These are phyloP conservation scores for Taphrorychus bicolor DNA, from an alignment of 2,888 invertebrate species.

Conservation along the genomic window DNA sequence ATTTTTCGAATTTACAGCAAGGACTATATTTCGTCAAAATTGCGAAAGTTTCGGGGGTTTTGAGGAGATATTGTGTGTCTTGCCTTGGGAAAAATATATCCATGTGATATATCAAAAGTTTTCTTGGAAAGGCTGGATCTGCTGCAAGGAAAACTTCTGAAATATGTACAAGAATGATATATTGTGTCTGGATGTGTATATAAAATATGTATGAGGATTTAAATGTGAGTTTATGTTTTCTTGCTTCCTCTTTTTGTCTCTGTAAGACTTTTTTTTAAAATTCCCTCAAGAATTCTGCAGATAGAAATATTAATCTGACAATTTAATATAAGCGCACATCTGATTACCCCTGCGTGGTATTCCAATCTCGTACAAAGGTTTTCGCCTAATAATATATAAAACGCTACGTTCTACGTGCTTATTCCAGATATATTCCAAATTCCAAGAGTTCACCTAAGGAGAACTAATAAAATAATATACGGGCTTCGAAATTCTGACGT, in stretches of 20 bases:
- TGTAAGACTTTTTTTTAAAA: no score
- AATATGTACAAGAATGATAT: conserved; percentile 17
- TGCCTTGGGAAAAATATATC: conserved; percentile 25
- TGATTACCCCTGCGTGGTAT: conserved; percentile 8
- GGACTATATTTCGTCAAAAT: conserved; percentile 25
- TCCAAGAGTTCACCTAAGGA: conserved; percentile 21
- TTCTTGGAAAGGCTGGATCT: neutral
- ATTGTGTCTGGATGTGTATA: conserved; percentile 21
- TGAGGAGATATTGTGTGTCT: conserved; percentile 21
- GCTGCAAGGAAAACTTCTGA: conserved; percentile 14
- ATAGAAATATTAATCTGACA: neutral
- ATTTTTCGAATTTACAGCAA: conserved; percentile 21
- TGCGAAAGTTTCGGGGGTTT: conserved; percentile 20
- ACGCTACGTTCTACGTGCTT: conserved; percentile 15
- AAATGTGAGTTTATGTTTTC: neutral
- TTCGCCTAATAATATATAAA: conserved; percentile 18
- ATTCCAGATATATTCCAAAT: conserved; percentile 24
- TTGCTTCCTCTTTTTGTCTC: neutral
- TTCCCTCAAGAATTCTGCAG: no score
- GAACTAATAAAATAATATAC: conserved; percentile 36
- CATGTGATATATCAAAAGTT: conserved; percentile 28
- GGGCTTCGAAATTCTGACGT: conserved; percentile 22
- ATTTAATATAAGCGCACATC: conserved; percentile 10
- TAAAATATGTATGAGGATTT: conserved; percentile 7
- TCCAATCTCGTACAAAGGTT: conserved; percentile 20